Evolutionary conservation across 2,797 vertebrate genomes (phyloP).

Genomic region (Gastrophryne carolinensis): DNA sequence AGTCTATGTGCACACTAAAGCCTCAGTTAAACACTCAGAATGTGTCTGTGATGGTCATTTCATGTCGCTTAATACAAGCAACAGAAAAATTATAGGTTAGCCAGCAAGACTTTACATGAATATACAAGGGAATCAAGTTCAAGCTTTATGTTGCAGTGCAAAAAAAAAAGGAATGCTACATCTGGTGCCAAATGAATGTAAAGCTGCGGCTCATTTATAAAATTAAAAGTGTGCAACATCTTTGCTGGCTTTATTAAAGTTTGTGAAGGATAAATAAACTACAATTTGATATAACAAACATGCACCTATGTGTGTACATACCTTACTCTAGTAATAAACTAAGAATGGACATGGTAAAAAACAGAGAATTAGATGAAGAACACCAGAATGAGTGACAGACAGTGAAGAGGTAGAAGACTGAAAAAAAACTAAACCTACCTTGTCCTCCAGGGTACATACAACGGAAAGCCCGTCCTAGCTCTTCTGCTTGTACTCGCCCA

Average conservation of each 20-base stretch:
- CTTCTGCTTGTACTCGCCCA: conserved; percentile 91
- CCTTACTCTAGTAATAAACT: not conserved
- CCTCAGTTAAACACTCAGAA: not conserved
- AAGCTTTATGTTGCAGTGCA: too few species aligned
- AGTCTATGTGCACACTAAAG: not conserved
- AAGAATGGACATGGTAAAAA: not conserved
- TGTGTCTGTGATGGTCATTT: not conserved
- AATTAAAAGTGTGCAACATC: not conserved
- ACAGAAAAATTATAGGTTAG: too few species aligned
- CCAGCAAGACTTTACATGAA: too few species aligned
- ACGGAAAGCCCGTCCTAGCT: conserved; percentile 91
- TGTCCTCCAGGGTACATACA: conserved; percentile 98
- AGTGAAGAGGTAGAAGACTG: too few species aligned
- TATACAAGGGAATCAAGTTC: too few species aligned
- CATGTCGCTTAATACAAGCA: too few species aligned
- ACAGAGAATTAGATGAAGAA: not conserved
- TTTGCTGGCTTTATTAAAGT: not conserved
- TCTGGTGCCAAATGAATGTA: too few species aligned
- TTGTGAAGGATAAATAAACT: not conserved
- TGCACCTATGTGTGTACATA: not conserved
- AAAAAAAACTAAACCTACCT: conserved; percentile 69
- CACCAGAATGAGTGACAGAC: too few species aligned
- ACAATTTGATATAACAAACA: not conserved
- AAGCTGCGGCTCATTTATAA: too few species aligned
- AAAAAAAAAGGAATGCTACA: too few species aligned